Evolutionary conservation across 30 jellyfish, hydroid and myxozoan genomes (phyloP).

Genomic region (Catostylus mosaicus): DNA sequence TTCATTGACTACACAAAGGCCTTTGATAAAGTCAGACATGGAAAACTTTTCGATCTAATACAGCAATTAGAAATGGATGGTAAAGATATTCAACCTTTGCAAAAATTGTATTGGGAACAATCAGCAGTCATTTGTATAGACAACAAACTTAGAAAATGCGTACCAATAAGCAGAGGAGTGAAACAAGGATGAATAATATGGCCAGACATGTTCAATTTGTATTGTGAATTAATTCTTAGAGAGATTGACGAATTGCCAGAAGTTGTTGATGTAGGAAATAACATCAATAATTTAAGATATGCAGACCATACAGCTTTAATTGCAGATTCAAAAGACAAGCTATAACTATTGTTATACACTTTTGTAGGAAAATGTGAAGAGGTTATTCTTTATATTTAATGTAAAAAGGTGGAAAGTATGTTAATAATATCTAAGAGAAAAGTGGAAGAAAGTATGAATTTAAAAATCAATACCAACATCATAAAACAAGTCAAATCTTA

Average conservation of each 20-base stretch:
- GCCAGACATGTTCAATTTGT: constrained; percentile 1
- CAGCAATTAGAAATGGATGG: neutral
- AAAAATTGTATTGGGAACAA: neutral
- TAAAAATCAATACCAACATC: too few species aligned
- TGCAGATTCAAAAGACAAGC: constrained; percentile 1
- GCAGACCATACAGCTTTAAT: neutral
- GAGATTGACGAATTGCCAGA: neutral
- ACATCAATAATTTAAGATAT: neutral
- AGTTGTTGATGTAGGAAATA: neutral
- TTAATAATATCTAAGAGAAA: too few species aligned
- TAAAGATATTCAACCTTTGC: neutral
- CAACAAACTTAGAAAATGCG: neutral
- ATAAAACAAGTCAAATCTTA: too few species aligned
- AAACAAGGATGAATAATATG: neutral
- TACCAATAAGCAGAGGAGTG: neutral
- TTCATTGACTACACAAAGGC: constrained; percentile 7
- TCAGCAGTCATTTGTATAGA: neutral
- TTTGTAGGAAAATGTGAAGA: too few species aligned
- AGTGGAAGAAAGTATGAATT: too few species aligned
- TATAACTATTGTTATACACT: too few species aligned
- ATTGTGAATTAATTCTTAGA: neutral
- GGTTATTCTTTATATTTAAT: too few species aligned
- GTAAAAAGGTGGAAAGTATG: too few species aligned
- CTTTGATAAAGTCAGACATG: neutral
- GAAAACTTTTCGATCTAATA: neutral